Evolutionary conservation across 2,888 invertebrate species (phyloP).

Genomic region (Elysia crispata): DNA sequence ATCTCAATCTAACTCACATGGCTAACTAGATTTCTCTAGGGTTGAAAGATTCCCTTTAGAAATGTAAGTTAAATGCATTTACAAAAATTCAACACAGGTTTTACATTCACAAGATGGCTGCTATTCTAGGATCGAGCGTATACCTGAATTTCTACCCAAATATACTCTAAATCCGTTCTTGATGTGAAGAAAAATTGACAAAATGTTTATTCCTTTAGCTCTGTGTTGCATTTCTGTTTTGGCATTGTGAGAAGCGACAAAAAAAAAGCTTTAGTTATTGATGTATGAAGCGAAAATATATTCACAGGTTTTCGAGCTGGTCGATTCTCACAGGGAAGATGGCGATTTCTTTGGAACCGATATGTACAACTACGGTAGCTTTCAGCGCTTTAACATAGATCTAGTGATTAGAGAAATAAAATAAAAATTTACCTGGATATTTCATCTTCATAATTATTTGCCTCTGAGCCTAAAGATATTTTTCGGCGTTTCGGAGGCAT

Average conservation of each 20-base stretch:
- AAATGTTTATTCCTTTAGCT: too few relatives aligned
- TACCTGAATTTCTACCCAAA: neutral
- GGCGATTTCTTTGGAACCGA: slow-evolving; percentile 16
- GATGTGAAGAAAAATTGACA: too few relatives aligned
- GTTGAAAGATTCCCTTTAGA: too few relatives aligned
- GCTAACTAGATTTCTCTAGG: too few relatives aligned
- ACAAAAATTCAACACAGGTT: too few relatives aligned
- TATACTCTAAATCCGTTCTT: neutral
- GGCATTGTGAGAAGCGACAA: too few relatives aligned
- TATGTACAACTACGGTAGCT: neutral
- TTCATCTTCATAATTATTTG: slow-evolving; percentile 57
- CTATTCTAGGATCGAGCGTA: slow-evolving; percentile 5
- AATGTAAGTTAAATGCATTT: too few relatives aligned
- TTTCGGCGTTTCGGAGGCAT: slow-evolving; percentile 69
- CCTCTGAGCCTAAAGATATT: slow-evolving; percentile 61
- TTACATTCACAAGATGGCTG: slow-evolving; percentile 40
- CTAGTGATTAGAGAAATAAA: neutral
- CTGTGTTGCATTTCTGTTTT: too few relatives aligned
- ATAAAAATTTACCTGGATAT: slow-evolving; percentile 49
- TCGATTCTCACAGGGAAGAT: slow-evolving; percentile 6
- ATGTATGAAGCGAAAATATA: too few relatives aligned
- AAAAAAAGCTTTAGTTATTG: too few relatives aligned
- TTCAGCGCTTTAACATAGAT: neutral
- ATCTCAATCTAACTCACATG: too few relatives aligned
- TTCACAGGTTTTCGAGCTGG: neutral